A percentile compares a stretch with the other conserved stretches of the same genome.
Evolutionary conservation across 2,888 invertebrate genomes (phyloP).

Genomic region (Lysandra bellargus): DNA sequence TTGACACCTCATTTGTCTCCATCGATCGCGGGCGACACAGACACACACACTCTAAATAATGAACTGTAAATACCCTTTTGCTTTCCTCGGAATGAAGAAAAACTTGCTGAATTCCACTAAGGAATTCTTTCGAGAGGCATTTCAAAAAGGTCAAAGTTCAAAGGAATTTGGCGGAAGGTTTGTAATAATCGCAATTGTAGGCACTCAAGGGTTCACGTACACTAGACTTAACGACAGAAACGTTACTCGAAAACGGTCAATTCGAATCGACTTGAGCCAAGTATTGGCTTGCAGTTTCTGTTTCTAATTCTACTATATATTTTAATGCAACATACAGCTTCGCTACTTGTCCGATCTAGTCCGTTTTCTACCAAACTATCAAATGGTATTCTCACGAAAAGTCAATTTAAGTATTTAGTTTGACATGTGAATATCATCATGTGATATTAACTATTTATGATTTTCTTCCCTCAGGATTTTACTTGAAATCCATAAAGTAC

Average conservation of each 20-base stretch:
- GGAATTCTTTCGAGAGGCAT: neutral
- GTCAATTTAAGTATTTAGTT: too few relatives aligned
- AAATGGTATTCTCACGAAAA: too few relatives aligned
- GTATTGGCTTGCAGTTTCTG: neutral
- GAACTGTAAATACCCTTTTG: slow-evolving; percentile 25
- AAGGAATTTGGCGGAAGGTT: neutral
- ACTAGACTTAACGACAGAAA: neutral
- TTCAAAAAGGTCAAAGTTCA: slow-evolving; percentile 5
- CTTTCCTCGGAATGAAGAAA: slow-evolving; percentile 17
- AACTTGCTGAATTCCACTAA: neutral
- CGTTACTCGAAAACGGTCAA: neutral
- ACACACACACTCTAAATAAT: slow-evolving; percentile 29
- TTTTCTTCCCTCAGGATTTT: too few relatives aligned
- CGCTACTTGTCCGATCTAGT: too few relatives aligned
- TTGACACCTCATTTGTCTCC: slow-evolving; percentile 30
- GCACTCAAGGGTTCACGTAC: neutral
- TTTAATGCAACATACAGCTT: too few relatives aligned
- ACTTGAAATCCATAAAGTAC: too few relatives aligned
- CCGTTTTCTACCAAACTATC: too few relatives aligned
- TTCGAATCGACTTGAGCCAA: neutral
- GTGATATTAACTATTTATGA: too few relatives aligned
- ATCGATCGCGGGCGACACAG: slow-evolving; percentile 21
- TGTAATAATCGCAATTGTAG: slow-evolving; percentile 3
- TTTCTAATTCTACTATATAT: too few relatives aligned
- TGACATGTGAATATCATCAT: too few relatives aligned